Evolutionary conservation across 1,140 invertebrate genomes (phyloP).

Genomic region (Drosophila kurseongensis): DNA sequence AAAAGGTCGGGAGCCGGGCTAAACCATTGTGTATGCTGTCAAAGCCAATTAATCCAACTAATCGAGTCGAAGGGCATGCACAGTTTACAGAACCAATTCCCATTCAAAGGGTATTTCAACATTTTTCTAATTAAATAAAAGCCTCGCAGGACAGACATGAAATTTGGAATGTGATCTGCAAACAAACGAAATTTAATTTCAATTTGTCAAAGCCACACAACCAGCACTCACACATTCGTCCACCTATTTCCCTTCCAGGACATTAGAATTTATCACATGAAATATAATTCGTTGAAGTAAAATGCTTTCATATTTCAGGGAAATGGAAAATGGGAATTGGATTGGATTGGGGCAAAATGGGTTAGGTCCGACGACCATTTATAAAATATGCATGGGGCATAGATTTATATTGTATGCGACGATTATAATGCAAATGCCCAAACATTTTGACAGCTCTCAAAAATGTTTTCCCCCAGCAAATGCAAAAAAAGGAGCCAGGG

Average conservation of each 20-base stretch:
- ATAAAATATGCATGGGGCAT: slow-evolving; percentile 72
- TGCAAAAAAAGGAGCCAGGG: slow-evolving; percentile 17
- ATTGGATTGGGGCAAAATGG: not conserved
- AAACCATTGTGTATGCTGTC: slow-evolving; percentile 18
- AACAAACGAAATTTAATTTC: slow-evolving; percentile 59
- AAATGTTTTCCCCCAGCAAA: slow-evolving; percentile 40
- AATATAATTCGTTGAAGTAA: slow-evolving; percentile 66
- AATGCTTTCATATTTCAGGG: slow-evolving; percentile 47
- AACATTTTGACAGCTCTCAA: slow-evolving; percentile 70
- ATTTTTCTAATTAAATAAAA: slow-evolving; percentile 59
- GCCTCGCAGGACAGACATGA: slow-evolving; percentile 26
- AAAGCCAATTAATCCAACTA: slow-evolving; percentile 42
- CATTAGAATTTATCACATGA: slow-evolving; percentile 72
- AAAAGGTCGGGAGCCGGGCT: slow-evolving; percentile 5
- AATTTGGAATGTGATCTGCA: slow-evolving; percentile 57
- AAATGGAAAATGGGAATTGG: slow-evolving; percentile 20
- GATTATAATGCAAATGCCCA: slow-evolving; percentile 79
- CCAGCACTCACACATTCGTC: slow-evolving; percentile 14
- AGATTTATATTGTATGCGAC: slow-evolving; percentile 72
- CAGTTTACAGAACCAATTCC: slow-evolving; percentile 26
- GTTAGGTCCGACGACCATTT: slow-evolving; percentile 30
- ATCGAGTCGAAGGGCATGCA: slow-evolving; percentile 35
- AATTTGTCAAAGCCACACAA: slow-evolving; percentile 67
- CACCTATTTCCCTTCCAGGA: slow-evolving; percentile 34
- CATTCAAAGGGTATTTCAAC: slow-evolving; percentile 44